These are phyloP conservation scores for Drosophila sp. DNA, from an alignment of 1,140 invertebrate species.

Conservation along the genomic window DNA sequence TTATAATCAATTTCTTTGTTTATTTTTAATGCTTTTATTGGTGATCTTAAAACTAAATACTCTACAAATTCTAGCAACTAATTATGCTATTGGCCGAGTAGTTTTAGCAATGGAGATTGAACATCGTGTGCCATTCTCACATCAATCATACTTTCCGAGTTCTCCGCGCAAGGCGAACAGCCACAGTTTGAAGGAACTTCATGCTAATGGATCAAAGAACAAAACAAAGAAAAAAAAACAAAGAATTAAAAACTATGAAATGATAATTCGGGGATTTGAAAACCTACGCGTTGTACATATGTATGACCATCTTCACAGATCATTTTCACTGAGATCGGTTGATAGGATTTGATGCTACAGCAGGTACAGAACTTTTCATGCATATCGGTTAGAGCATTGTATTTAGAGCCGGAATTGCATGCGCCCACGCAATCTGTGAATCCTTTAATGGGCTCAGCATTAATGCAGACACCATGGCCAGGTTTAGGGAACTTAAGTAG, in stretches of 20 bases:
- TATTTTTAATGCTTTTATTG: neutral
- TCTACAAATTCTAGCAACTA: neutral
- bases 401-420: slow-evolving; percentile 87
- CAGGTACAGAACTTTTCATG: slow-evolving; percentile 81
- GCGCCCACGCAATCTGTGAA: slow-evolving; percentile 87
- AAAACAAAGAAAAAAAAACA: neutral
- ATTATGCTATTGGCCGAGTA: slow-evolving; percentile 31
- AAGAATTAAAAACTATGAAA: neutral
- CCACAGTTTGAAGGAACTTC: slow-evolving; percentile 68
- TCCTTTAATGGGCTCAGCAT: slow-evolving; percentile 84
- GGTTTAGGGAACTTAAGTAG: slow-evolving; percentile 83
- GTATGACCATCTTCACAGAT: slow-evolving; percentile 71
- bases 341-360: slow-evolving; percentile 71
- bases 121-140: slow-evolving; percentile 46
- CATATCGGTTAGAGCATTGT: slow-evolving; percentile 82
- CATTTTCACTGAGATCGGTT: slow-evolving; percentile 70
- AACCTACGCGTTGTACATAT: slow-evolving; percentile 57
- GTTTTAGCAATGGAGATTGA: slow-evolving; percentile 44
- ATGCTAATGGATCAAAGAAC: slow-evolving; percentile 43
- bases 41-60: neutral
- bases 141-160: slow-evolving; percentile 49
- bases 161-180: slow-evolving; percentile 63
- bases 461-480: slow-evolving; percentile 86
- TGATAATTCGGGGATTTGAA: neutral
- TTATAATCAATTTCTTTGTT: neutral